phyloP scores from a whole-genome alignment of 2,113 vertebrate genomes.

The Lethenteron camtschaticum region DNA sequence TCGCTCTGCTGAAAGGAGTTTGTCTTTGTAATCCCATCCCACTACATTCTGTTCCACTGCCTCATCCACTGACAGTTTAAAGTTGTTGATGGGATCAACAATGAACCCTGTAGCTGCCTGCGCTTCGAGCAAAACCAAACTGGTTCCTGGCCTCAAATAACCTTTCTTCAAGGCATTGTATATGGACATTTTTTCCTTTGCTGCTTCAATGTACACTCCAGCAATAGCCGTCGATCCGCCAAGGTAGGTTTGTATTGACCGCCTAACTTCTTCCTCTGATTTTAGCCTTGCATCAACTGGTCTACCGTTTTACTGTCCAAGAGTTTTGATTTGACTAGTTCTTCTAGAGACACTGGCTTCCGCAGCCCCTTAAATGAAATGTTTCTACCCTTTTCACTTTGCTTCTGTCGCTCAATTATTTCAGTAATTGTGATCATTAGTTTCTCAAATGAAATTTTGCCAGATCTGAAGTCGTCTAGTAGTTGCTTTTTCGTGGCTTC shows the following conservation, averaged over 20 bases:
- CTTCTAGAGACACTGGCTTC: slow-evolving; percentile 23
- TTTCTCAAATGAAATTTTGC: slow-evolving; percentile 19
- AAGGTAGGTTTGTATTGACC: not conserved
- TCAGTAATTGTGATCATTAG: slow-evolving; percentile 20
- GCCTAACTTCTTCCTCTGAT: not conserved
- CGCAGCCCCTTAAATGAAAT: not conserved
- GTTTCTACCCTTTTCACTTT: slow-evolving; percentile 17
- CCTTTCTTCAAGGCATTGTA: slow-evolving; percentile 22
- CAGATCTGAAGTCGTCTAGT: slow-evolving; percentile 22
- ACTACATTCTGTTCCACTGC: slow-evolving; percentile 27
- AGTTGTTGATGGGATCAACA: slow-evolving; percentile 38
- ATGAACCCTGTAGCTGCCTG: slow-evolving; percentile 56
- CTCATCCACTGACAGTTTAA: slow-evolving; percentile 39
- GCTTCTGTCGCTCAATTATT: slow-evolving; percentile 23
- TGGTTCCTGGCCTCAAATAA: slow-evolving; percentile 25
- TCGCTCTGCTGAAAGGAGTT: slow-evolving; percentile 24
- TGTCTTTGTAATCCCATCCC: slow-evolving; percentile 18
- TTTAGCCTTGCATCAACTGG: slow-evolving; percentile 21
- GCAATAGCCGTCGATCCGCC: not conserved
- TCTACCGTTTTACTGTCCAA: slow-evolving; percentile 34
- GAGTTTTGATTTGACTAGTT: slow-evolving; percentile 35
- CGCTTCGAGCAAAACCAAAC: slow-evolving; percentile 15
- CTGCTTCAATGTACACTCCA: not conserved
- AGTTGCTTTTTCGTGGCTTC: slow-evolving; percentile 27
- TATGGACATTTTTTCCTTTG: slow-evolving; percentile 12